A percentile compares a stretch with the other conserved stretches of the same genome.
phyloP scores from a whole-genome alignment of 2,888 invertebrate species.

The Fissipunctia ypsillon region DNA sequence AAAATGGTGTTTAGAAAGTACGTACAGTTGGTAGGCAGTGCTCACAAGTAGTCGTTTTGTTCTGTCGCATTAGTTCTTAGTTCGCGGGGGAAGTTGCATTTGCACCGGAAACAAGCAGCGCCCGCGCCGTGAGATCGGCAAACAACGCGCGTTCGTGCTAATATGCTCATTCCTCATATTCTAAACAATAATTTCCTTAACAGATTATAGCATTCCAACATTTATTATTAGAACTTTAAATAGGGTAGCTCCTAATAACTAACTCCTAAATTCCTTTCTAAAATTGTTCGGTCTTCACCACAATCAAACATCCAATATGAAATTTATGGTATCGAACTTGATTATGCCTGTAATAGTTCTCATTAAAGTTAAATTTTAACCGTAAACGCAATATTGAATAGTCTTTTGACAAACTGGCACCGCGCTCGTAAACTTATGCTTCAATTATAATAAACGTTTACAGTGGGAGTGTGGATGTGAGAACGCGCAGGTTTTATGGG shows the following conservation, averaged over 20 bases:
- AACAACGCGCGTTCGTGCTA: slow-evolving; percentile 79
- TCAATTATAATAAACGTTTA: slow-evolving; percentile 89
- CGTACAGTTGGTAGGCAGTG: slow-evolving; percentile 1
- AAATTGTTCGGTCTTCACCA: slow-evolving; percentile 19
- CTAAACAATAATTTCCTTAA: slow-evolving; percentile 74
- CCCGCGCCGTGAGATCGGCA: slow-evolving; percentile 83
- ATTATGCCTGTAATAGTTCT: slow-evolving; percentile 49
- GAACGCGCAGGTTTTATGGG: slow-evolving; percentile 85
- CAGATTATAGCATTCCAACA: slow-evolving; percentile 59
- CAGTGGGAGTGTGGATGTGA: slow-evolving; percentile 83
- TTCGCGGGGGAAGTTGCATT: slow-evolving; percentile 70
- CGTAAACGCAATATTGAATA: slow-evolving; percentile 75
- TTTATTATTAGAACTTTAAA: slow-evolving; percentile 52
- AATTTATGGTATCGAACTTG: slow-evolving; percentile 45
- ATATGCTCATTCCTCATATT: slow-evolving; percentile 76
- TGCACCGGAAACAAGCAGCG: slow-evolving; percentile 78
- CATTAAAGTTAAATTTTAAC: slow-evolving; percentile 66
- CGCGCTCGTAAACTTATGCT: slow-evolving; percentile 85
- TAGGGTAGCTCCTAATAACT: slow-evolving; percentile 20
- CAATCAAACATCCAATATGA: slow-evolving; percentile 34
- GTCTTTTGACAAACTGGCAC: slow-evolving; percentile 81
- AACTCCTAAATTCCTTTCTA: slow-evolving; percentile 33
- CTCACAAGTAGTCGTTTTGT: slow-evolving; percentile 62
- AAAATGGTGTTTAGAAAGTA: slow-evolving; percentile 37
- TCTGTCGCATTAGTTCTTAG: slow-evolving; percentile 67